Evolutionary conservation across 2,797 vertebrate genomes (phyloP), one percentile per base, ranked within the genome.

Genomic region (Leuciscus waleckii): DNA sequence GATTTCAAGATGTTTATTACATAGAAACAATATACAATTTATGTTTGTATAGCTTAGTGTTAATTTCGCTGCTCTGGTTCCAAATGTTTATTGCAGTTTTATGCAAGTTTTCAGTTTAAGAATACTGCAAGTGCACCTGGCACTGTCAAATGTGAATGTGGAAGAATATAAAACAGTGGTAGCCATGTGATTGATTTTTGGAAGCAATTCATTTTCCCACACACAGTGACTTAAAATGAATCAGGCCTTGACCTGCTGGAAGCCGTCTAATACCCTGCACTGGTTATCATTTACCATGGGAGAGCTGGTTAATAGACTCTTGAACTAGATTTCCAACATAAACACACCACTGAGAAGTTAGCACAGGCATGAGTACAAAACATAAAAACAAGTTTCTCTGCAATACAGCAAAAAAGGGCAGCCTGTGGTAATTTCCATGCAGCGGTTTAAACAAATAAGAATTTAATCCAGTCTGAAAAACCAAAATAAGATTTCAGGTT

Each of bases 211-310:
- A 71, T 79, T 79, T 61, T 11, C 54, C 46, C 51, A 78, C 76
- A 79, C 75, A 71, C 35, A 37, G 65, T 21, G 39, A 32, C 39
- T 79, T 63, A 29, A 79, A 49, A 71, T 71, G 76, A 71, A 46
- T 71, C 67, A 49, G 51, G 26, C 54, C 21, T 73, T 73, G 54
- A 65, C 68, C 83, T 85, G 77, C 68, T 74, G 77, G 83, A 85
- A 58, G 76, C 56, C 67, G 51, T 73, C 68, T 80, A 65, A 85
- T 73, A 51, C 54, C 46, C 73, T 56, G 35, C 16, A 32, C 54
- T 41, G 71, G 67, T 82, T 65, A 76, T 85, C 73, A 78, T 87
- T 87, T 82, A 87, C 79, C 65, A 82, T 81, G 67, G 67, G 83
- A 82, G 75, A 65, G 49, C 54, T 82, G 73, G 26, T 26, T 85